phyloP scores from a whole-genome alignment of 92 coral and sea anemone species.

The Desmophyllum pertusum region DNA sequence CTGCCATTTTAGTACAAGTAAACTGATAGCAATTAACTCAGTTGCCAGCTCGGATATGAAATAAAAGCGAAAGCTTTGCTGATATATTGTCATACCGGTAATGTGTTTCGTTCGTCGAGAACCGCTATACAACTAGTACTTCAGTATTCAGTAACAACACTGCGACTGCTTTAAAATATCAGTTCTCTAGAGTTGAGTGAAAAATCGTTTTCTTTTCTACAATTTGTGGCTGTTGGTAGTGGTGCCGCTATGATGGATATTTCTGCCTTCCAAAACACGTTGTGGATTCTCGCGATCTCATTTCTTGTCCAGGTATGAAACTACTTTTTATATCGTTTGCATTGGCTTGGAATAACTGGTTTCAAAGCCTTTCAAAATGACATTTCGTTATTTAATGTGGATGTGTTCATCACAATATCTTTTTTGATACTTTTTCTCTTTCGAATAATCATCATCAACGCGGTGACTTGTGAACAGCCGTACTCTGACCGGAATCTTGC shows the following conservation, averaged over 20 bases:
- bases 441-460: neutral
- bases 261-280: neutral
- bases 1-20: neutral
- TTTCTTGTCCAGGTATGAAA: conserved; percentile 10
- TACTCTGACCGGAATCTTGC: neutral
- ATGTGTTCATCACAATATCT: neutral
- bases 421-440: neutral
- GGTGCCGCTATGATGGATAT: neutral
- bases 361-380: neutral
- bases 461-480: neutral
- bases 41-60: too few relatives aligned
- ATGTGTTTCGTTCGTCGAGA: conserved; percentile 11
- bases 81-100: neutral
- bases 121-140: neutral
- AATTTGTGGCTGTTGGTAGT: neutral
- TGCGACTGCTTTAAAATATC: too few relatives aligned
- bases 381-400: neutral
- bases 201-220: neutral
- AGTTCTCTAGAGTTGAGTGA: neutral
- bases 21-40: conserved; percentile 6
- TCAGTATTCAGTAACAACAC: neutral
- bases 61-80: conserved; percentile 10
- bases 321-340: too few relatives aligned
- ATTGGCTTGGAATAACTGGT: neutral
- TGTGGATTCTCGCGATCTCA: conserved; percentile 6